phyloP scores from a whole-genome alignment of 2,797 vertebrate genomes.

The Danio choprae region DNA sequence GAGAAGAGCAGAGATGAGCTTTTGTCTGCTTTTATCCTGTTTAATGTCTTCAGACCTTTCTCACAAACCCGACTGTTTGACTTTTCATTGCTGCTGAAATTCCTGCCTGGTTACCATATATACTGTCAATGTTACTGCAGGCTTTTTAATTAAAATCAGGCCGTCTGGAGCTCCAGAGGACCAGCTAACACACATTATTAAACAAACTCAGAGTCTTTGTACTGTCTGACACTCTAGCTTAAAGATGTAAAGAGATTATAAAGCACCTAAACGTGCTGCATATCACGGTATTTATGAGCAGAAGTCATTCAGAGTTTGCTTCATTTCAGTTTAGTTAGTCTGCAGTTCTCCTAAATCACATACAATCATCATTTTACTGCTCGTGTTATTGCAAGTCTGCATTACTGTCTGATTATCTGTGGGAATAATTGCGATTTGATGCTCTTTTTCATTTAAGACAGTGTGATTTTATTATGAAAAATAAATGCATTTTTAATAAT shows the following conservation, averaged over 20 bases:
- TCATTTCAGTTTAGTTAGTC: no score
- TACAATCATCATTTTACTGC: not conserved
- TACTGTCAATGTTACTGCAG: conserved; percentile 60
- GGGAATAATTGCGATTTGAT: not conserved
- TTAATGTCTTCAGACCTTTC: conserved; percentile 42
- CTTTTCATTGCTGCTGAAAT: conserved; percentile 68
- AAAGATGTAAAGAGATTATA: conserved; percentile 5
- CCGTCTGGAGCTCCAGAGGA: not conserved
- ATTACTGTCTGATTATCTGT: not conserved
- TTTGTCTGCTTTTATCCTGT: conserved; percentile 28
- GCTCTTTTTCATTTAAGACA: not conserved
- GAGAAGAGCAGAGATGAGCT: not conserved
- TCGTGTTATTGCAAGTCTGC: not conserved
- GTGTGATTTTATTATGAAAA: no score
- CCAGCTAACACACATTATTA: not conserved
- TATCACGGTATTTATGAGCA: not conserved
- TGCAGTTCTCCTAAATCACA: not conserved
- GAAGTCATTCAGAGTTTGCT: not conserved
- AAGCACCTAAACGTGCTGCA: not conserved
- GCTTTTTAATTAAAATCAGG: conserved; percentile 71
- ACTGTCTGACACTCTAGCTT: conserved; percentile 11
- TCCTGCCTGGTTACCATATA: conserved; percentile 67
- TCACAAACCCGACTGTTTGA: conserved; percentile 52
- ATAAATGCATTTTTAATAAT: no score
- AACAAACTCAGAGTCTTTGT: not conserved